Base-by-base conservation (phyloP, 2,113 vertebrate genomes). In the Boleophthalmus pectinirostris region DNA sequence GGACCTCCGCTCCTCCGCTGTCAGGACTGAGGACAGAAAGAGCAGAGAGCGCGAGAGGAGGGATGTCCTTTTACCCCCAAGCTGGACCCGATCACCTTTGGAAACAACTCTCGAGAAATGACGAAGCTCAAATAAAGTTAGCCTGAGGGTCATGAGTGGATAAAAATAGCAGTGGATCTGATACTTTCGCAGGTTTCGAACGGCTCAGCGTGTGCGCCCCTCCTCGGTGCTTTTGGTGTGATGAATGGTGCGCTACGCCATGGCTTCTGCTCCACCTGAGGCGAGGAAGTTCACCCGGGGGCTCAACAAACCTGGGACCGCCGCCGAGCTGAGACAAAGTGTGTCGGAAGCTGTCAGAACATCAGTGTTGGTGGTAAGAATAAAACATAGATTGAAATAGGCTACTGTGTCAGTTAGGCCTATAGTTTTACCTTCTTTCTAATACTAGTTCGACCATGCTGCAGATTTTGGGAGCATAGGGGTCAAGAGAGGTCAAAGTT, bases 291-390 rank as follows among this genome's bases (percentile, higher is more conserved):
- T 98, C 69, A 95, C 96, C 21, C 91, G 95, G 81, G 95, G 92
- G 67, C 93, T 97, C 78, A 95, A 95, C 88, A 98, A 97, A 87
- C 96, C 96, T 2, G 97, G 97, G 70, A 98, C 97, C 61, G 96
- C 97, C 56, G 97, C 96, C 14, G 97, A 97, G 93, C 90, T 97
- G 88, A 92, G 96, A 81, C 97, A 97, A 81, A 98, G 97, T 91
- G 96, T 97, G 49, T 98, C 96, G 1, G 96, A 97, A 93, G 96
- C 95, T 66, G 96, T 97, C 82, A 90, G 96, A 80, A 94, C 95
- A 70, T 98, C 96, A 0, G 95, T 95, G 75, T 79, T 97, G 1
- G 69, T 96, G 95, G 97, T 98, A 89, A 95, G 0, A 45, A 14
- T 8, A 12, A 15, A 2, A 5, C 5, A 53, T 8, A n/a, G n/a